These are phyloP conservation scores for Piscicola geometra DNA, from an alignment of 2,888 invertebrate species.

Conservation along the genomic window DNA sequence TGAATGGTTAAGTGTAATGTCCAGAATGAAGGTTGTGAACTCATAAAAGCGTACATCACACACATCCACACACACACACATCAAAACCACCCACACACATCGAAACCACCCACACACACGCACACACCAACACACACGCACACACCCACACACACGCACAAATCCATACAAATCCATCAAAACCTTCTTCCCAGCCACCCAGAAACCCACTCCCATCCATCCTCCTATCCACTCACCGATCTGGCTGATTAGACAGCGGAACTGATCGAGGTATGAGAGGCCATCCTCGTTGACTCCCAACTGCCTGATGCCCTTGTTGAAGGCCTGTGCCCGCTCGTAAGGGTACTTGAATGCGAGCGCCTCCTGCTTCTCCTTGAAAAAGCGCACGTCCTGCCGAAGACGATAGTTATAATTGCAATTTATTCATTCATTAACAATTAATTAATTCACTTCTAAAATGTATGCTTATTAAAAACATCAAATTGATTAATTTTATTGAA, in stretches of 20 bases:
- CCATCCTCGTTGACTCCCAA: conserved; percentile 75
- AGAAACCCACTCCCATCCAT: no score
- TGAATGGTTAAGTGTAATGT: background rate
- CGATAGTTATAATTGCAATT: conserved; percentile 2
- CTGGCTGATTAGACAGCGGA: conserved; percentile 83
- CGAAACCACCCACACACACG: no score
- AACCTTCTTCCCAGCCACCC: no score
- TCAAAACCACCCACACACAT: no score
- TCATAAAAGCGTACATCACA: background rate
- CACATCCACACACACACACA: no score
- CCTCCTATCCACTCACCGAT: conserved; percentile 64
- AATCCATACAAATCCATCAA: no score
- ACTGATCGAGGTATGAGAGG: conserved; percentile 83
- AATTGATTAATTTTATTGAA: background rate
- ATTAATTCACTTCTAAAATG: no score
- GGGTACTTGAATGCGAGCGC: conserved; percentile 66
- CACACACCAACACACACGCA: no score
- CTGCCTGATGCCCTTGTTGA: conserved; percentile 82
- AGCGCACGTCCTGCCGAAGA: conserved; percentile 73
- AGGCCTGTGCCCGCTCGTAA: conserved; percentile 85
- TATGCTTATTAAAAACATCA: no score
- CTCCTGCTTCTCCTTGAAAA: conserved; percentile 71
- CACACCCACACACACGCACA: no score
- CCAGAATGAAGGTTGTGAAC: conserved; percentile 1
- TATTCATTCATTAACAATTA: no score